Base-by-base conservation (phyloP, 2,113 vertebrate species). In the Amia ocellicauda region DNA sequence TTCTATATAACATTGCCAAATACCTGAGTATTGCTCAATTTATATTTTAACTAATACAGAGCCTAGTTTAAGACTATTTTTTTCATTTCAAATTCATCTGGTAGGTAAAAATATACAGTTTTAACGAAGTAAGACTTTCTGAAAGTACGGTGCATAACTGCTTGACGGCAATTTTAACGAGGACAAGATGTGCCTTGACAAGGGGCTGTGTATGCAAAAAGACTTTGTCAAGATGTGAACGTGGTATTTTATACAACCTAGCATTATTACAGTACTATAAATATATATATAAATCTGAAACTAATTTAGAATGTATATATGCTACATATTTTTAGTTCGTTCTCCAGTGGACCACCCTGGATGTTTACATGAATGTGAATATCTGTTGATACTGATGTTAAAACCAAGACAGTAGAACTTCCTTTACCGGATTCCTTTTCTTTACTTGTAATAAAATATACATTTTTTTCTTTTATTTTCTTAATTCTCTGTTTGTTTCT, bases 321-420 rank as follows among this genome's bases (percentile, higher is more conserved):
- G 50, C 50, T 24, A 41, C 24, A 64, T 23, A 56, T 58, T 58
- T 45, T 41, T 24, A 24, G 26, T 50, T 27, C 53, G 0, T 31
- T 31, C 49, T 27, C 54, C 28, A 43, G 29, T 40, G 53, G 64
- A 66, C 64, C 64, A 66, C 56, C 58, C 62, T 51, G 36, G 28
- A 50, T 65, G 63, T 58, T 50, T 42, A 60, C 43, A 36, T 45
- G 23, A 41, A 29, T 10, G 58, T 45, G 29, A n/a, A 4, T 24
- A 58, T 41, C 27, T 5, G 47, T 11, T 52, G 60, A 50, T 28
- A n/a, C 31, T 53, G 42, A 22, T 43, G 28, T 13, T 27, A 20
- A 63, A 54, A 14, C 11, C 11, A 52, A 40, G 43, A 22, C 1
- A 24, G 19, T n/a, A 54, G n/a, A 16, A 27, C 27, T 62, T 49